phyloP scores from a whole-genome alignment of 2,888 invertebrate genomes.

The Xanthorhoe designata region DNA sequence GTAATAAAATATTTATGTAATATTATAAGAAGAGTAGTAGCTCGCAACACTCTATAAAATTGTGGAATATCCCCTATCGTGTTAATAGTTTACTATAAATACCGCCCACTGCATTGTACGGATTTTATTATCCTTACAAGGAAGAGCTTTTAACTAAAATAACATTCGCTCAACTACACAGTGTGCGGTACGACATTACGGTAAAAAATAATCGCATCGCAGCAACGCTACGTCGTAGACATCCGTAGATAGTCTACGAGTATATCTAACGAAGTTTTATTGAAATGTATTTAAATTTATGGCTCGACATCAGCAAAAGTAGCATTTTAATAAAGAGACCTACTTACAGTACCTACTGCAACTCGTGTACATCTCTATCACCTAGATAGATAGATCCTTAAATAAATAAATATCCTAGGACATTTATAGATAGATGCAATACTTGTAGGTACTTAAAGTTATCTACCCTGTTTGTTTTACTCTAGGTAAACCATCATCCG shows the following conservation, averaged over 20 bases:
- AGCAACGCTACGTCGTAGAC: background rate
- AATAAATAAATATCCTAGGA: no score
- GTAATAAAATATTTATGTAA: background rate
- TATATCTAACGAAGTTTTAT: no score
- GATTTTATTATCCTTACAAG: conserved; percentile 50
- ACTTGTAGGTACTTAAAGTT: no score
- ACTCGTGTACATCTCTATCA: no score
- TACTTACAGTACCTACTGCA: no score
- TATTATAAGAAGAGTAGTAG: background rate
- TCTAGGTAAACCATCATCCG: no score
- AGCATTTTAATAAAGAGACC: no score
- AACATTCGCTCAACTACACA: conserved; percentile 49
- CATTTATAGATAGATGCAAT: no score
- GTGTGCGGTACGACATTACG: conserved; percentile 31
- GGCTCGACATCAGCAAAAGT: no score
- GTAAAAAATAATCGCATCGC: conserved; percentile 4
- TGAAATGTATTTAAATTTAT: no score
- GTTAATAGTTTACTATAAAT: conserved; percentile 42
- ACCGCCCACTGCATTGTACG: conserved; percentile 32
- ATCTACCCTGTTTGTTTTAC: no score
- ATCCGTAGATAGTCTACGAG: background rate
- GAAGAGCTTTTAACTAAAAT: conserved; percentile 59
- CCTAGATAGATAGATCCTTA: no score
- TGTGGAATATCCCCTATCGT: conserved; percentile 33
- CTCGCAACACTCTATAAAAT: conserved; percentile 16